Percentiles rank a stretch among this genome's conserved stretches.
Evolutionary conservation across 2,797 vertebrate species (phyloP).

Genomic region (Enteromius radiatus): DNA sequence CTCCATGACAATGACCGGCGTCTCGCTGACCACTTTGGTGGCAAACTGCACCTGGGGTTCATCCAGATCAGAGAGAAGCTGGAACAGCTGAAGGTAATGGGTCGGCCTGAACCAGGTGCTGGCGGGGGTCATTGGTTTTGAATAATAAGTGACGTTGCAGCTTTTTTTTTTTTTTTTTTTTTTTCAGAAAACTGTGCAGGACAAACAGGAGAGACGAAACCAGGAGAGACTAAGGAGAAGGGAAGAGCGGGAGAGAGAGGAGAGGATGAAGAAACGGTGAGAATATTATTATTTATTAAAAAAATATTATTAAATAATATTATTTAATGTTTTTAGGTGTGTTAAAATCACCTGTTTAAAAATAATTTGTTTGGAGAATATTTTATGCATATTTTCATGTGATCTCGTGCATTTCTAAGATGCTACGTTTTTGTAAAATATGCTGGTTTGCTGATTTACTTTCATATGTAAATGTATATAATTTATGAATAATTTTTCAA

Average conservation of each 20-base stretch:
- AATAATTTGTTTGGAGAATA: conserved; percentile 61
- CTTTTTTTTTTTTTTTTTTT: background rate
- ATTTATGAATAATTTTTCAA: background rate
- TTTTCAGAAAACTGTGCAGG: conserved; percentile 91
- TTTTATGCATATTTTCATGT: background rate
- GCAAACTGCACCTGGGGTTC: conserved; percentile 97
- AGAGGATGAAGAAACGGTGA: conserved; percentile 86
- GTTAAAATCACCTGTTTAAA: too few relatives aligned
- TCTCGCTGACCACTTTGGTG: conserved; percentile 96
- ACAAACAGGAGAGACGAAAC: conserved; percentile 95
- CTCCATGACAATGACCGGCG: conserved; percentile 98
- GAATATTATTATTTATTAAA: too few relatives aligned
- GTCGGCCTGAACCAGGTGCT: background rate
- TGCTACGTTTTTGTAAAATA: background rate
- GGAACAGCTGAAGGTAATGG: conserved; percentile 88
- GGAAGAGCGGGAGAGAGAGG: conserved; percentile 93
- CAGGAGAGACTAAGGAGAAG: conserved; percentile 93
- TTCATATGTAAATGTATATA: background rate
- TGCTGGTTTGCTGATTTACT: background rate
- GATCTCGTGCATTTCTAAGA: background rate
- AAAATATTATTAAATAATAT: too few relatives aligned
- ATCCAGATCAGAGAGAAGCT: conserved; percentile 98
- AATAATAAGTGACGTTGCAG: background rate
- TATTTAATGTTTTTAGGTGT: background rate
- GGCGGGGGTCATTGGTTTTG: background rate